These are phyloP conservation scores for Alsophila aescularia DNA, from an alignment of 2,888 invertebrate species.

Conservation along the genomic window DNA sequence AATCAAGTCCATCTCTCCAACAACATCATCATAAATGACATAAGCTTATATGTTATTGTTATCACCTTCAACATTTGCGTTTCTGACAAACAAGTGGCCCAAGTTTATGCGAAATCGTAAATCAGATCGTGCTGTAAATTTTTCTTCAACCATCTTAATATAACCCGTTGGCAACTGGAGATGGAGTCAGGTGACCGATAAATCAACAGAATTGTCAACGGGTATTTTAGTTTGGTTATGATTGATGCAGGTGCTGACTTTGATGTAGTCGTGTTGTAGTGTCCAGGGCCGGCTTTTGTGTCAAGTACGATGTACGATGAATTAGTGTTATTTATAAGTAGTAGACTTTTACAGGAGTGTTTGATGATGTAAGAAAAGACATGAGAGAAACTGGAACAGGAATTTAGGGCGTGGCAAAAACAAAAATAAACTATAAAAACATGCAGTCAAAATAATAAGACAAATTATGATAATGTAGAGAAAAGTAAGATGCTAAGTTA, in stretches of 20 bases:
- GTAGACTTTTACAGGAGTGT: not conserved
- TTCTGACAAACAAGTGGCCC: slow-evolving; percentile 50
- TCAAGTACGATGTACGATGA: slow-evolving; percentile 12
- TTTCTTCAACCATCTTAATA: slow-evolving; percentile 50
- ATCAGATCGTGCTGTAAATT: slow-evolving; percentile 57
- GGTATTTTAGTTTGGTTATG: slow-evolving; percentile 39
- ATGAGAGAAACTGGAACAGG: not conserved
- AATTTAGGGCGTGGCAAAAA: not conserved
- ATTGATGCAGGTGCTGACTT: slow-evolving; percentile 35
- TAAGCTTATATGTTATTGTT: slow-evolving; percentile 17
- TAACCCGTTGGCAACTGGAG: slow-evolving; percentile 64
- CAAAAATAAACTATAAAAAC: no score
- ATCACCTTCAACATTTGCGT: slow-evolving; percentile 34
- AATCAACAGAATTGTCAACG: slow-evolving; percentile 55
- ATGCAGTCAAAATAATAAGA: no score
- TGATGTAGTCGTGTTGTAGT: slow-evolving; percentile 33
- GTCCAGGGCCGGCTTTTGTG: slow-evolving; percentile 13
- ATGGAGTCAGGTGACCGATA: slow-evolving; percentile 62
- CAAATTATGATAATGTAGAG: not conserved
- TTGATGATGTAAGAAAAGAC: not conserved
- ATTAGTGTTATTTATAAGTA: slow-evolving; percentile 7
- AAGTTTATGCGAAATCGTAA: slow-evolving; percentile 55
- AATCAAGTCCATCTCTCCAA: slow-evolving; percentile 15
- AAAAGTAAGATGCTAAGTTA: no score
- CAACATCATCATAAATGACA: slow-evolving; percentile 19